Conservation (phyloP, 2,113 vertebrate species). For the Melanerpes aurifrons region DNA sequence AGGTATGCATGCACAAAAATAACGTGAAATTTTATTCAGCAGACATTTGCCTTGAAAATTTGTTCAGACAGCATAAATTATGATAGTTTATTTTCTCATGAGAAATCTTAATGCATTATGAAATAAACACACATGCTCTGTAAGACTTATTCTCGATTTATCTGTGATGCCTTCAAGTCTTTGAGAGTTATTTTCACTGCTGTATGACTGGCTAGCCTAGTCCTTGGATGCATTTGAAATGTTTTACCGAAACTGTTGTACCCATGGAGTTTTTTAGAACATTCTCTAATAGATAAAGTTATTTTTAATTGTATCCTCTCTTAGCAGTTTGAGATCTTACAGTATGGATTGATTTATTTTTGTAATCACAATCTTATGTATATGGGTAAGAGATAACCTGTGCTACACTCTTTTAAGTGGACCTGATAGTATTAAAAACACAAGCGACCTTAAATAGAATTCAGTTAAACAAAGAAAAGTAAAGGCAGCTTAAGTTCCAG, state of each 20-base stretch:
- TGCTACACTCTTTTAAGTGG: accelerated
- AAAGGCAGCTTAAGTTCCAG: neutral
- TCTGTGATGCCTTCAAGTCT: neutral
- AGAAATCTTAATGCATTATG: neutral
- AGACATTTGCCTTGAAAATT: neutral
- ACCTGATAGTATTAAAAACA: neutral
- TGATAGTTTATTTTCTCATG: neutral
- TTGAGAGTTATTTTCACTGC: neutral
- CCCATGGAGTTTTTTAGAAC: neutral
- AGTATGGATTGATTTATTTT: neutral
- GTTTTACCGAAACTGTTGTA: neutral
- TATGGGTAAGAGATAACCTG: neutral
- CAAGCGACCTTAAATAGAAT: neutral
- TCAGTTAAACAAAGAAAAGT: neutral
- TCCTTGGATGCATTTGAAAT: neutral
- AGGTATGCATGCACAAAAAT: neutral
- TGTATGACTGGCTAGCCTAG: neutral
- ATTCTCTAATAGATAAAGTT: neutral
- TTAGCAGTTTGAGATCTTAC: neutral
- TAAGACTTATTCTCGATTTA: neutral
- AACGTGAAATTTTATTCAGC: neutral
- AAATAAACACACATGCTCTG: neutral
- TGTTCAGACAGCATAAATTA: neutral
- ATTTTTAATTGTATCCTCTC: neutral
- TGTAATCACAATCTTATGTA: neutral